Percentiles rank a stretch among this genome's conserved stretches.
Evolutionary conservation across 1,140 invertebrate genomes (phyloP).

Genomic region (Theocolax elegans): DNA sequence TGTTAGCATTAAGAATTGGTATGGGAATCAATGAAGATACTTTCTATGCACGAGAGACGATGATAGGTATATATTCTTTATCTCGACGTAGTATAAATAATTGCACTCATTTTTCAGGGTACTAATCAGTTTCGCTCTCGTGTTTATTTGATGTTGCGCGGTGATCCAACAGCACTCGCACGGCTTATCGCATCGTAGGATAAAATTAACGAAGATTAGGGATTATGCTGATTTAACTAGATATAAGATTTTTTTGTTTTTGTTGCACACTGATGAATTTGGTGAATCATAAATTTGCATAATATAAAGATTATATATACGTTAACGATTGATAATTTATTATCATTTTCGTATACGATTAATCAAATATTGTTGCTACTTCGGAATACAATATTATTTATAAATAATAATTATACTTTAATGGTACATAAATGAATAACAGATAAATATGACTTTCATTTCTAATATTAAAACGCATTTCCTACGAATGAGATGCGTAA

Average conservation of each 20-base stretch:
- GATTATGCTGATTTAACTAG: neutral
- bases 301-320: no score
- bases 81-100: slow-evolving; percentile 18
- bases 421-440: no score
- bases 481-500: no score
- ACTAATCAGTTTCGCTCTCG: neutral
- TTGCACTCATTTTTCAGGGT: slow-evolving; percentile 13
- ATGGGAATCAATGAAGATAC: neutral
- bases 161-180: neutral
- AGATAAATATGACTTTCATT: no score
- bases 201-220: neutral
- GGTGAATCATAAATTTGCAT: neutral
- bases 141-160: neutral
- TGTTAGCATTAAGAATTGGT: no score
- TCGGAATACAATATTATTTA: no score
- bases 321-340: no score
- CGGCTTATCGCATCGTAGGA: neutral
- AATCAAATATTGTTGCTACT: no score
- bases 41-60: no score
- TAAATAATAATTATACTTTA: no score
- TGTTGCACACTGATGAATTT: neutral
- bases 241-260: neutral
- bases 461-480: no score
- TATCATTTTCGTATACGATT: no score
- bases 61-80: neutral